Conservation (phyloP, 2,113 vertebrate genomes). For the Rhineura floridana region DNA sequence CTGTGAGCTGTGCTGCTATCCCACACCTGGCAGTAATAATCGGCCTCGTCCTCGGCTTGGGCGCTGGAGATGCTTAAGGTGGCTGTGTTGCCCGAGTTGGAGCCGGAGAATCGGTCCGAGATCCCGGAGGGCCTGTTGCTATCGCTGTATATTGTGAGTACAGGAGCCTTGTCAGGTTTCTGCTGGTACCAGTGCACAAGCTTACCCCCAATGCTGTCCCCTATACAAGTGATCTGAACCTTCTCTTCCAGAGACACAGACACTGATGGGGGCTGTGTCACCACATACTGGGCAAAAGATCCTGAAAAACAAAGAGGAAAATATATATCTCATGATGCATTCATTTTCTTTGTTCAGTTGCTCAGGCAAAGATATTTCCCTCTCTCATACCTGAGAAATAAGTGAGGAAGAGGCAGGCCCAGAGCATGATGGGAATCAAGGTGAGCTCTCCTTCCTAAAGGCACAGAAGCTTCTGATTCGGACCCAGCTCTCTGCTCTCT, state of each 20-base stretch:
- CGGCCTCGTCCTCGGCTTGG: constrained; percentile 44
- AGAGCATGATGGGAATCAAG: constrained; percentile 11
- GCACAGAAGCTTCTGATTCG: too few relatives aligned
- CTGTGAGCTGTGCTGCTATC: not conserved
- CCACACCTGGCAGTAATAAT: constrained; percentile 37
- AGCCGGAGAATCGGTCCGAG: not conserved
- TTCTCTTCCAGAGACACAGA: rapidly evolving
- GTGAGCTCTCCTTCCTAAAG: not conserved
- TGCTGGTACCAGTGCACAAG: not conserved
- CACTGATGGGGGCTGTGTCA: rapidly evolving
- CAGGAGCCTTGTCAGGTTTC: not conserved
- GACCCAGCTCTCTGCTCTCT: not conserved
- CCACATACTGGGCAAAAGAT: rapidly evolving
- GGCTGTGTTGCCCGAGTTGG: rapidly evolving
- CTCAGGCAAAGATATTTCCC: not conserved
- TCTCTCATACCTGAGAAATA: not conserved
- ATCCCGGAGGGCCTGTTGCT: rapidly evolving
- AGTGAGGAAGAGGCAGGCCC: not conserved
- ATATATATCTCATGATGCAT: rapidly evolving
- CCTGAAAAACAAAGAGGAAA: not conserved
- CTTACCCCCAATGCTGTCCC: rapidly evolving
- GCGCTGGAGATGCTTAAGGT: constrained; percentile 47
- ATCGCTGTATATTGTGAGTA: rapidly evolving
- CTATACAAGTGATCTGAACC: rapidly evolving
- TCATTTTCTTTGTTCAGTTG: too few relatives aligned